Evolutionary conservation across 92 coral and sea anemone species (phyloP).

Genomic region (Palythoa grandis): DNA sequence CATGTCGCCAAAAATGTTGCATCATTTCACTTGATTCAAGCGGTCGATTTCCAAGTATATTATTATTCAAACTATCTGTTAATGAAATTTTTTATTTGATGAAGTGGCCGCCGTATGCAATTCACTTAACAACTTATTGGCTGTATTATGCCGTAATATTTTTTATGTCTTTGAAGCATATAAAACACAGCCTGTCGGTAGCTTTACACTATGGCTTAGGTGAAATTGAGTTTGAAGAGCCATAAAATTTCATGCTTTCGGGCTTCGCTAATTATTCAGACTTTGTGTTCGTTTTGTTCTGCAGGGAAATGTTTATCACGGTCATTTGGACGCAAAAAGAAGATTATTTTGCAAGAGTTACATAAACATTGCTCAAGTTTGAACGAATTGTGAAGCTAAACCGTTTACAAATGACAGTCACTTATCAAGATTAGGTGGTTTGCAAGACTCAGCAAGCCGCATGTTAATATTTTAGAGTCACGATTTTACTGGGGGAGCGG

Average conservation of each 20-base stretch:
- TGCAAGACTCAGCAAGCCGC: slow-evolving; percentile 54
- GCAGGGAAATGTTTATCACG: slow-evolving; percentile 58
- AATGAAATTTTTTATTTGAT: slow-evolving; percentile 93
- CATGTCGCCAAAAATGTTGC: slow-evolving; percentile 21
- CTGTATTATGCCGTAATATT: slow-evolving; percentile 76
- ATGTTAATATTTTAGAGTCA: slow-evolving; percentile 67
- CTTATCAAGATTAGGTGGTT: slow-evolving; percentile 62
- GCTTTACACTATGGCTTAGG: slow-evolving; percentile 65
- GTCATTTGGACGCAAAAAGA: slow-evolving; percentile 71
- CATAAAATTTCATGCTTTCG: slow-evolving; percentile 71
- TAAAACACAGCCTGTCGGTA: slow-evolving; percentile 54
- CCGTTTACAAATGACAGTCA: slow-evolving; percentile 54
- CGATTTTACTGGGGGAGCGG: slow-evolving; percentile 70
- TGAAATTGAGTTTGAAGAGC: slow-evolving; percentile 68
- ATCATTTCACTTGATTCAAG: slow-evolving; percentile 19
- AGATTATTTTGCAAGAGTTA: slow-evolving; percentile 67
- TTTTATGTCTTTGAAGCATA: slow-evolving; percentile 57
- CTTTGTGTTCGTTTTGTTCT: slow-evolving; percentile 56
- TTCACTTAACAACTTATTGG: slow-evolving; percentile 91
- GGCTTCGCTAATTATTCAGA: slow-evolving; percentile 46
- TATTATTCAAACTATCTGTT: slow-evolving; percentile 78
- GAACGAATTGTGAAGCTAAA: slow-evolving; percentile 57
- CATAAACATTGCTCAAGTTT: slow-evolving; percentile 57
- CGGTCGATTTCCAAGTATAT: slow-evolving; percentile 49
- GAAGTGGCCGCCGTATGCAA: slow-evolving; percentile 81